Evolutionary conservation across 1,140 invertebrate genomes (phyloP).

Genomic region (Portunus trituberculatus): DNA sequence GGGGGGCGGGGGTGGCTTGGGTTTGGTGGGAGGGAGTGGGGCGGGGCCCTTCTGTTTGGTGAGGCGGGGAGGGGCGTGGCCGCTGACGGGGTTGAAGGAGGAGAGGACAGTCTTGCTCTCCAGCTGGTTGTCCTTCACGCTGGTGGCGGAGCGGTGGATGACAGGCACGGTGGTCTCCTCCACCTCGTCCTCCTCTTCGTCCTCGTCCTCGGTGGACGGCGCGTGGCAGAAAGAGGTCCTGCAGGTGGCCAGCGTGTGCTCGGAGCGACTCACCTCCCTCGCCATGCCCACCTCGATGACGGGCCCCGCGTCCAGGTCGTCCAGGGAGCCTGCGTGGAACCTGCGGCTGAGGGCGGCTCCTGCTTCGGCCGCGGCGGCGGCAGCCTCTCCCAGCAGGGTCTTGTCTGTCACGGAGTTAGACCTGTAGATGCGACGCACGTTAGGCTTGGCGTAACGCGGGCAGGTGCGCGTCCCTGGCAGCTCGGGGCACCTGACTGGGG

Average conservation of each 20-base stretch:
- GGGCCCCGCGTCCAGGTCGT: slow-evolving; percentile 67
- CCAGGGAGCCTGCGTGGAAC: slow-evolving; percentile 75
- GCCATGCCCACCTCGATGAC: slow-evolving; percentile 73
- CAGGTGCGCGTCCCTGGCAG: neutral
- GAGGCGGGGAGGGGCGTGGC: slow-evolving; percentile 27
- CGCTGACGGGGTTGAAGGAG: slow-evolving; percentile 65
- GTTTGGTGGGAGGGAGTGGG: slow-evolving; percentile 67
- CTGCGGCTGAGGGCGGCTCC: slow-evolving; percentile 72
- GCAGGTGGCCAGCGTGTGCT: slow-evolving; percentile 68
- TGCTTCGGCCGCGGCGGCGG: neutral
- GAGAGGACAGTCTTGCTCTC: slow-evolving; percentile 67
- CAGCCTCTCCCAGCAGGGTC: slow-evolving; percentile 35
- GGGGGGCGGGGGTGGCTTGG: slow-evolving; percentile 23
- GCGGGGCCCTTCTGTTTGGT: slow-evolving; percentile 68
- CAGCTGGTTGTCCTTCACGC: slow-evolving; percentile 47
- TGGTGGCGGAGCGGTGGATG: slow-evolving; percentile 45
- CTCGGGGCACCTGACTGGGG: slow-evolving; percentile 61
- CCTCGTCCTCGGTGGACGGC: neutral
- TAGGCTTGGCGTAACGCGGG: slow-evolving; percentile 45
- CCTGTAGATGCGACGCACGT: slow-evolving; percentile 54
- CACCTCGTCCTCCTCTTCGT: neutral
- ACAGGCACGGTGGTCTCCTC: neutral
- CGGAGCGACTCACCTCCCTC: slow-evolving; percentile 63
- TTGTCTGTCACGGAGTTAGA: slow-evolving; percentile 69
- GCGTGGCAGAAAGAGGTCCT: slow-evolving; percentile 27